Percentiles rank a stretch among this genome's conserved stretches.
These are phyloP conservation scores for Volucella zonaria DNA, from an alignment of 2,888 invertebrate species.

Conservation along the genomic window DNA sequence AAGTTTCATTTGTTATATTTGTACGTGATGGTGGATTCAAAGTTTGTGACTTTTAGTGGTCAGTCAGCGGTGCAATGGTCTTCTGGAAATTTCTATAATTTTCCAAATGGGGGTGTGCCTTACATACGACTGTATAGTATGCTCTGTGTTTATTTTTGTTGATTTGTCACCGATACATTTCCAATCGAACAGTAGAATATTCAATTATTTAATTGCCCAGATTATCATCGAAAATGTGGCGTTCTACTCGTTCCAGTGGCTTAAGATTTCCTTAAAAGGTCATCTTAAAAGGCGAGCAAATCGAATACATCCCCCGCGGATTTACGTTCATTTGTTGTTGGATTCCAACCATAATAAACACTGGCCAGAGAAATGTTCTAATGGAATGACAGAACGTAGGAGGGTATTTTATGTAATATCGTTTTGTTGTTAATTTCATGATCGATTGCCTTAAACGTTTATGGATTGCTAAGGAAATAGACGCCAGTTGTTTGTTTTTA, in stretches of 20 bases:
- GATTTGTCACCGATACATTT: not conserved
- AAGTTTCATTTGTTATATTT: not conserved
- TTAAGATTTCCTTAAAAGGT: conserved; percentile 34
- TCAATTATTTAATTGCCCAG: not conserved
- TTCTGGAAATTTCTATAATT: not conserved
- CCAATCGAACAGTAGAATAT: not conserved
- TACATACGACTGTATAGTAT: no score
- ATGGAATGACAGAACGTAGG: not conserved
- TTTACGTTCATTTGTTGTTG: not conserved
- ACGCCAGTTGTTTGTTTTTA: no score
- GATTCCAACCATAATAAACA: not conserved
- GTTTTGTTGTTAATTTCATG: no score
- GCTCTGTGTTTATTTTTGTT: not conserved
- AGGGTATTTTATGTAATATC: no score
- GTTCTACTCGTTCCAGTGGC: conserved; percentile 21
- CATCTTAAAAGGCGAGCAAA: not conserved
- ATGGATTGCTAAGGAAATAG: no score
- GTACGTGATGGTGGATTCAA: no score
- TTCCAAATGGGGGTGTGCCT: not conserved
- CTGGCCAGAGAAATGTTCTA: not conserved
- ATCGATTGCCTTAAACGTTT: no score
- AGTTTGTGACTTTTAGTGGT: no score
- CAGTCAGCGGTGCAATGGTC: no score
- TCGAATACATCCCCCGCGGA: conserved; percentile 12
- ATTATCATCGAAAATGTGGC: not conserved